These are phyloP conservation scores for Noctua fimbriata DNA, from an alignment of 2,888 invertebrate genomes.

Conservation along the genomic window DNA sequence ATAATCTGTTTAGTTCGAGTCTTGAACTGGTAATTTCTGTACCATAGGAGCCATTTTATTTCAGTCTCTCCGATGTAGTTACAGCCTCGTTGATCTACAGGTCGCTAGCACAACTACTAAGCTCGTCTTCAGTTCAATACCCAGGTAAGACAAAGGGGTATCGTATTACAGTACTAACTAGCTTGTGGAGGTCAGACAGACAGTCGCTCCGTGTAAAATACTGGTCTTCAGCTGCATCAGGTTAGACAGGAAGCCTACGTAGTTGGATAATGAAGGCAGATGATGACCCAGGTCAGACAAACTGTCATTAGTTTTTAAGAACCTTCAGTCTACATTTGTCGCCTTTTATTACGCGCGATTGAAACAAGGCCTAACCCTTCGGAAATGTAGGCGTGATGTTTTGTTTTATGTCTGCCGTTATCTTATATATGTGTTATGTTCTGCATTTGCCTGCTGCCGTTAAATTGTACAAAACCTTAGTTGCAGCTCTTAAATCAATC, in stretches of 20 bases:
- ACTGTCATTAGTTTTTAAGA: too few species aligned
- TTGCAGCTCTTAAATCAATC: constrained; percentile 19
- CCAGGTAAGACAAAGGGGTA: neutral
- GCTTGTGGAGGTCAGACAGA: neutral
- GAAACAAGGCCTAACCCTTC: neutral
- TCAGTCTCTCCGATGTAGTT: neutral
- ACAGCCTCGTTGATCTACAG: neutral
- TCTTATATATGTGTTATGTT: too few species aligned
- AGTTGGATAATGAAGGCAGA: neutral
- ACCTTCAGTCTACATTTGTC: neutral
- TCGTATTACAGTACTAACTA: neutral
- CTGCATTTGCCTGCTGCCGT: neutral
- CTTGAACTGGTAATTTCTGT: neutral
- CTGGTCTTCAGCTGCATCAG: neutral
- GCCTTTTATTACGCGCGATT: neutral
- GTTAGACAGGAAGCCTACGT: neutral
- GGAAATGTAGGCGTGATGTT: neutral
- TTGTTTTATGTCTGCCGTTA: neutral
- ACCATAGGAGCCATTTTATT: neutral
- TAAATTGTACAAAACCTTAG: neutral
- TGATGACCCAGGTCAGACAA: too few species aligned
- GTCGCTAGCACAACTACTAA: neutral
- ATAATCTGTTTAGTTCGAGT: too few species aligned
- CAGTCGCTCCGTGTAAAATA: neutral
- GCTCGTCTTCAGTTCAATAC: neutral